A percentile compares a stretch with the other conserved stretches of the same genome.
phyloP scores from a whole-genome alignment of 2,797 vertebrate species.

The Caiman crocodilus region DNA sequence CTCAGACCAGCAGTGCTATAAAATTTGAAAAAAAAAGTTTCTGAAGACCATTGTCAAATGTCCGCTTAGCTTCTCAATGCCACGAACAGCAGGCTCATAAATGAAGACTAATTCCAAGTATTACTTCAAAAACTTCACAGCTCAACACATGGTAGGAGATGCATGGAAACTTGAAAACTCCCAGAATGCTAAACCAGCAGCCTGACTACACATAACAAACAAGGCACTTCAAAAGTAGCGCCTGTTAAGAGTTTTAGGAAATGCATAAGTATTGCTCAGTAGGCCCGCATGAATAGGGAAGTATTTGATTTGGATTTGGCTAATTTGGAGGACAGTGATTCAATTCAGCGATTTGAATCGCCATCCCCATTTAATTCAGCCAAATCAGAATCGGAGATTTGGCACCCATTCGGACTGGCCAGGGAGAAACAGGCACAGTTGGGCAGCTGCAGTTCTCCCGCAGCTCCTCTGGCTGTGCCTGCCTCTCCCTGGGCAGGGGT shows the following conservation, averaged over 20 bases:
- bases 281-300: too few species aligned
- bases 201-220: background rate
- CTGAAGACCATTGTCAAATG: conserved; percentile 29
- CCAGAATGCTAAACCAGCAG: background rate
- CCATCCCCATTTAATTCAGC: too few species aligned
- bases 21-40: conserved; percentile 14
- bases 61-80: conserved; percentile 29
- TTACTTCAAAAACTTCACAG: conserved; percentile 56
- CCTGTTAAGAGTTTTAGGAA: conserved; percentile 13
- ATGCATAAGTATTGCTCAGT: background rate
- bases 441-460: too few species aligned
- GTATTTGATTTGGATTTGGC: too few species aligned
- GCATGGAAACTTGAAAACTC: conserved; percentile 36
- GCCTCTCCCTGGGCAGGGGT: too few species aligned
- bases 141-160: conserved; percentile 6
- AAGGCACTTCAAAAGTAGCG: conserved; percentile 31
- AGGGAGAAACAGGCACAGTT: too few species aligned
- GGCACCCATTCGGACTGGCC: too few species aligned
- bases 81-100: conserved; percentile 47
- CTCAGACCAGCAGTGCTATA: background rate
- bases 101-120: conserved; percentile 41
- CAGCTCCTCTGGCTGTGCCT: too few species aligned
- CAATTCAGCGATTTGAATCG: too few species aligned
- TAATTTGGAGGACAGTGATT: too few species aligned
- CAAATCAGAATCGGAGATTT: too few species aligned